Evolutionary conservation across 2,113 vertebrate species (phyloP).

Genomic region (Eolophus roseicapilla): DNA sequence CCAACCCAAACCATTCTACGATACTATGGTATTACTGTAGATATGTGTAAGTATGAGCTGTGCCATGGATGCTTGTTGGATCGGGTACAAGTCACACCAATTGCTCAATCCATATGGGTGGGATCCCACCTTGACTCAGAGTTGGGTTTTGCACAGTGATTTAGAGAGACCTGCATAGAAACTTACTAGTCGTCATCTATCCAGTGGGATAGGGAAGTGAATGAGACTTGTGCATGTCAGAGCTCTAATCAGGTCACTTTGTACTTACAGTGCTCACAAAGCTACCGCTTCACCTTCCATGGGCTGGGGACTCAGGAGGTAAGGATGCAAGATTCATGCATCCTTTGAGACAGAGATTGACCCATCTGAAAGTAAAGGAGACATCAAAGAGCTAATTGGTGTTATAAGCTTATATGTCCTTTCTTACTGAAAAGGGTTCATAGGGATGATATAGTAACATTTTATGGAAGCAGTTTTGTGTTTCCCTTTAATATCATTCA

Average conservation of each 20-base stretch:
- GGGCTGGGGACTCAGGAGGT: not conserved
- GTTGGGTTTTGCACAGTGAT: fast-evolving
- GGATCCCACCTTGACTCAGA: not conserved
- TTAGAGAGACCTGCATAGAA: too few species aligned
- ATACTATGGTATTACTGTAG: not conserved
- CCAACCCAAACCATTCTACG: not conserved
- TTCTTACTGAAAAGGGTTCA: not conserved
- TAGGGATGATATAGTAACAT: not conserved
- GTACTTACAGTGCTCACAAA: not conserved
- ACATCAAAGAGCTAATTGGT: not conserved
- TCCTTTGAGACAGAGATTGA: not conserved
- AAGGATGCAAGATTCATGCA: not conserved
- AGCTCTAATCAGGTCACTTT: not conserved
- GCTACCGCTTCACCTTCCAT: not conserved
- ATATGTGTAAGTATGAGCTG: not conserved
- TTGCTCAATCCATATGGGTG: fast-evolving
- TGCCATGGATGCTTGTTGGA: fast-evolving
- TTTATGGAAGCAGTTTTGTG: not conserved
- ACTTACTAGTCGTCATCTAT: fast-evolving
- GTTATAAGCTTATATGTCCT: not conserved
- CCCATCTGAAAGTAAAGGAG: not conserved
- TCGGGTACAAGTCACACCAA: fast-evolving
- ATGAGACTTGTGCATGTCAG: not conserved
- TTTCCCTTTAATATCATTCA: not conserved
- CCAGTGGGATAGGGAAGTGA: not conserved